Evolutionary conservation across 1,140 invertebrate species (phyloP).

Genomic region (Dendrolimus punctatus): DNA sequence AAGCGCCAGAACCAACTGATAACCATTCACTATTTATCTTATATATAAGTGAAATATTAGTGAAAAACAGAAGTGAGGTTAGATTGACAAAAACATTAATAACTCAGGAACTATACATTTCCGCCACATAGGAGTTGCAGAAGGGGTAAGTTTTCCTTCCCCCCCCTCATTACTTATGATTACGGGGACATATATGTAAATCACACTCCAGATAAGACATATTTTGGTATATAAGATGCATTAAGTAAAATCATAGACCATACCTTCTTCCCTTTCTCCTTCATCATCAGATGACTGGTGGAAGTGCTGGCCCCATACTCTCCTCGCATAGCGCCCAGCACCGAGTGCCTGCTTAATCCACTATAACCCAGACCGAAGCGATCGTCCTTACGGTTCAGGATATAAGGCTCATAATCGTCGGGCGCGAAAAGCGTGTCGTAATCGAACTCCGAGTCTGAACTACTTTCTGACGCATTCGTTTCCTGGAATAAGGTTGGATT

Average conservation of each 20-base stretch:
- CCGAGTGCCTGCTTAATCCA: constrained; percentile 79
- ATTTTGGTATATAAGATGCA: background rate
- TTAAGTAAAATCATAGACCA: constrained; percentile 3
- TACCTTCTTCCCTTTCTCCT: constrained; percentile 65
- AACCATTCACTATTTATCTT: no score
- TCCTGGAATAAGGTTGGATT: constrained; percentile 29
- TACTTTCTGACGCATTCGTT: constrained; percentile 30
- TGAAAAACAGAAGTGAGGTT: no score
- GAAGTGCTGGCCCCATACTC: constrained; percentile 41
- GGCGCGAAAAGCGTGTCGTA: constrained; percentile 85
- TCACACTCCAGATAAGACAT: background rate
- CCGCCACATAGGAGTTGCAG: no score
- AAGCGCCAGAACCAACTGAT: no score
- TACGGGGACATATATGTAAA: no score
- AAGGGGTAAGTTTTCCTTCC: no score
- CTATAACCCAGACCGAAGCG: constrained; percentile 91
- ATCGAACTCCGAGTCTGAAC: constrained; percentile 75
- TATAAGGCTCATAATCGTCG: constrained; percentile 83
- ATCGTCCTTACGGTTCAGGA: constrained; percentile 84
- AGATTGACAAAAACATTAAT: no score
- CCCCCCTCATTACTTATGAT: no score
- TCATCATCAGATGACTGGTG: constrained; percentile 59
- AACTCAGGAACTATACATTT: no score
- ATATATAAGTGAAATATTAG: no score
- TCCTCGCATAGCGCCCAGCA: constrained; percentile 50